phyloP scores from a whole-genome alignment of 2,888 invertebrate species.

The Cheilosia soror region DNA sequence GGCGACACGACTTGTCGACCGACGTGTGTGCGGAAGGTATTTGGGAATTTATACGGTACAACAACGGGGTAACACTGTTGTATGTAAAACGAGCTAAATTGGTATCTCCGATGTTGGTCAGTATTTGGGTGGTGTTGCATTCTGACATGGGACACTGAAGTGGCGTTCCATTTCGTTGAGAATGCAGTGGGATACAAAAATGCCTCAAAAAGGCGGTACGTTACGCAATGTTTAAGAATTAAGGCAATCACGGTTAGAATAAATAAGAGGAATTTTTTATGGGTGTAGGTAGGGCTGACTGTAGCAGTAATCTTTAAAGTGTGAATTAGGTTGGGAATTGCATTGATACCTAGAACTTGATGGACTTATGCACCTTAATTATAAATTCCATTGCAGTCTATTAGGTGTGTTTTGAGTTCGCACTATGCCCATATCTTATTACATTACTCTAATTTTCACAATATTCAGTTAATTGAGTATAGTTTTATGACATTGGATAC shows the following conservation, averaged over 20 bases:
- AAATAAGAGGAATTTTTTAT: neutral
- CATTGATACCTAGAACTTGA: no score
- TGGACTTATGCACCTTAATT: no score
- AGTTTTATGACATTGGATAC: no score
- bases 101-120: conserved; percentile 38
- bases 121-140: conserved; percentile 37
- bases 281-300: neutral
- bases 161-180: neutral
- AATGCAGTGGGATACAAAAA: conserved; percentile 12
- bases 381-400: no score
- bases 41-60: conserved; percentile 33
- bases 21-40: conserved; percentile 9
- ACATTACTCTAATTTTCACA: no score
- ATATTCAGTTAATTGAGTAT: no score
- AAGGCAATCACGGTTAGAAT: neutral
- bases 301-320: neutral
- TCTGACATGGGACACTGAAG: conserved; percentile 14
- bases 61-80: conserved; percentile 20
- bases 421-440: no score
- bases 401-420: no score
- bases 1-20: conserved; percentile 11
- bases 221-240: neutral
- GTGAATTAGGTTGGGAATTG: neutral
- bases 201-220: neutral
- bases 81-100: conserved; percentile 20